Evolutionary conservation across 2,113 vertebrate species (phyloP), one percentile per base, ranked within the genome.

Genomic region (Arothron firmamentum): DNA sequence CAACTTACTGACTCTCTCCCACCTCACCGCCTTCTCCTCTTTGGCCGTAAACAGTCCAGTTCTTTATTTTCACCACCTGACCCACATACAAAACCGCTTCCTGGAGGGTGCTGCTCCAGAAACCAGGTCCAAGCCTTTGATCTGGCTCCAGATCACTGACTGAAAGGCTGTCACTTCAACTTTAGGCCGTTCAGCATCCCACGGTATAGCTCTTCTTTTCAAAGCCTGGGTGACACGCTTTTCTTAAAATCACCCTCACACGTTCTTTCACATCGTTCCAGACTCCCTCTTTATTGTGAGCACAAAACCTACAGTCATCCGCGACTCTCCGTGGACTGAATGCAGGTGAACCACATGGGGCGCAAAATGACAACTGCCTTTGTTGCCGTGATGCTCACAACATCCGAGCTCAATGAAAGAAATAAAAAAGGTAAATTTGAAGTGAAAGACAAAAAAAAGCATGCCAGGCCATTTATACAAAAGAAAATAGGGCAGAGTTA

Each of bases 381-480:
- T 65, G 59, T 51, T 56, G 20, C 38, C 49, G 72, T 71, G 65
- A 48, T 53, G 59, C 9, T 28, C 9, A 2, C 31, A 38, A 38
- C 62, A 51, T 61, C 50, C 56, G 42, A 56, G 52, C 42, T 51
- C 58, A 52, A 38, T 49, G 38, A 77, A 69, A 82, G 54, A 59
- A 17, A 74, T 38, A 38, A 38, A 38, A 38, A 12, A 12, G 34
- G 34, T 12, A 38, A 81, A 87, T 87, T 75, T 76, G 85, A 73
- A 85, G 71, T 72, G 75, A 84, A 79, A 80, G 77, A 84, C 74
- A 80, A 86, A 74, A 81, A 81, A 78, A 89, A 88, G 85, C 88
- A 90, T 79, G 85, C 85, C 87, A 89, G 90, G 91, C 90, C 92
- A 92, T 94, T 95, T 94, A 92, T 92, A 93, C 56, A 82, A 86